Base-by-base conservation (phyloP, 1,140 invertebrate genomes). In the Tetramorium alpestre region DNA sequence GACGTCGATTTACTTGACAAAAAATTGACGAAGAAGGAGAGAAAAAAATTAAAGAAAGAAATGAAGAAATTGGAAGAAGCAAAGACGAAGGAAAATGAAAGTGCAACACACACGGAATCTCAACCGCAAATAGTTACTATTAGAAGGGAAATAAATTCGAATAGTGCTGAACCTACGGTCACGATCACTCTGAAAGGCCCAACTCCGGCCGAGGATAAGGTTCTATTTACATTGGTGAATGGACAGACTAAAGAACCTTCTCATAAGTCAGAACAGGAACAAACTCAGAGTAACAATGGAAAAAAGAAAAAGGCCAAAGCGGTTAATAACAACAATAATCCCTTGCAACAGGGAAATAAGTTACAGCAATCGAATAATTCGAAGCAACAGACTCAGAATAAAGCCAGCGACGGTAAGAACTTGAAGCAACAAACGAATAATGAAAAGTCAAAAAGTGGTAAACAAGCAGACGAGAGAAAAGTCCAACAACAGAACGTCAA, bases 121-220 rank as follows among this genome's bases (percentile, higher is more conserved):
- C 93, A 95, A 5, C 96, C 96, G 47, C 96, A 97, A 80, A 97
- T 97, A 93, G 97, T 98, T 5, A 98, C 97, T 2, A 97, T 98
- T 87, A 96, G 97, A 72, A 94, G 97, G 33, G 96, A 97, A 0
- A 96, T 97, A 94, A 96, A 97, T 87, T 96, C 96, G 7, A 96
- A 96, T 80, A 96, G 96, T 89, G 95, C 96, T 16, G 97, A 97
- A 87, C 97, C 97, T 44, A 97, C 97, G 7, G 97, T 98, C 3
- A 98, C 97, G 0, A 97, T 98, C 49, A 97, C 97, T 1, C 94
- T 97, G 13, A 97, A 97, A 90, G 97, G 97, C 16, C 96, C 97
- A 88, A 97, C 97, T 2, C 97, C 97, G 11, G 97, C 97, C 76
- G 96, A 97, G 91, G 97, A 98, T 90, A 97, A 97, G 92, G 96